Base-by-base conservation (phyloP, 2,888 invertebrate species). In the Diplazon laetatorius region DNA sequence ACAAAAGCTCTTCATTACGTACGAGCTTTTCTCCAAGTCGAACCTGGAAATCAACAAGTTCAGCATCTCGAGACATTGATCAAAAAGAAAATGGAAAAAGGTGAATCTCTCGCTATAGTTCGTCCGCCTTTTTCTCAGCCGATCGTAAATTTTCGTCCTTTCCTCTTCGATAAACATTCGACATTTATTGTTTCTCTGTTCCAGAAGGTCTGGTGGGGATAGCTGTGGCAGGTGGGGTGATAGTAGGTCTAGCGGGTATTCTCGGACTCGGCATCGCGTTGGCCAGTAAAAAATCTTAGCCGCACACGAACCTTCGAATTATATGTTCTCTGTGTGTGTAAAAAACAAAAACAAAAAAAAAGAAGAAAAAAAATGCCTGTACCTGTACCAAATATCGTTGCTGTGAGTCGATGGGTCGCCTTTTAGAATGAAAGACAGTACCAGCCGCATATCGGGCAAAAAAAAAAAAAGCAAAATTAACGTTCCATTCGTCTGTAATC, bases 11-110 rank as follows among this genome's bases (percentile, higher is more conserved):
- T 97, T 80, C 95, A 95, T 69, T 98, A 96, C 91, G 95, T 97
- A 35, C 94, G 96, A 88, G 93, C 95, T 12, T 95, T 98, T 90
- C 92, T 96, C 4, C 94, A 95, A 89, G 95, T 97, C 59, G 97
- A 98, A 90, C 96, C 96, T 0, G 94, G 93, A 50, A 99, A 99
- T 91, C 95, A 96, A 85, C 99, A 99, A 93, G 97, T 97, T 0
- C 92, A 95, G 81, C 93, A 95, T 77, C 92, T 97, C 80, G 94
- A 98, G 93, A 94, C 94, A 81, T 93, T 95, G 81, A 96, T 99
- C 73, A 96, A 96, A 91, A 96, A 97, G 88, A 95, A 96, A 89
- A 96, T 97, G 96, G 96, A 97, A 89, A 97, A 96, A 92, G 94
- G 94, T 94, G 30, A 30, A 30, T 5, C 30, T 6, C 30, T 30